Base-by-base conservation (phyloP, 1,140 invertebrate species). In the Ptiloglossa arizonensis region DNA sequence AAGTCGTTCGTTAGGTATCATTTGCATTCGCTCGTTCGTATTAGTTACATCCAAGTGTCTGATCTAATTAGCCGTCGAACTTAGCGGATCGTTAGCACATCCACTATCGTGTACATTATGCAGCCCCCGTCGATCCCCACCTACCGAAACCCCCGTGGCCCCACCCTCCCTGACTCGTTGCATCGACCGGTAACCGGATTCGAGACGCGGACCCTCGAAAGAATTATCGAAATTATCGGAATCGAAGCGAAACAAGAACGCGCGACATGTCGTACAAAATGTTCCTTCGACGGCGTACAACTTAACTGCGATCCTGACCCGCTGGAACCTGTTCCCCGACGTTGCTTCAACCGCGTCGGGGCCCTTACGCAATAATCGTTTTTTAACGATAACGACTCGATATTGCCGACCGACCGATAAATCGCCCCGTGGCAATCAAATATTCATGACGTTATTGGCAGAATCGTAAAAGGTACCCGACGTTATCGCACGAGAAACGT, bases 11-110 rank as follows among this genome's bases (percentile, higher is more conserved):
- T 85, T 85, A 85, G 60, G n/a, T 83, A 54, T 69, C 82, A 85
- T 85, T 85, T 83, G 81, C 82, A 83, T 83, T 71, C 67, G 41
- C 68, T 64, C 67, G 50, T 66, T 67, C 71, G 77, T 66, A 76
- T 85, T 85, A 85, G 71, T 52, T 72, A 68, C 80, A 69, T 76
- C 63, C 62, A 48, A 48, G 57, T 56, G 68, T 60, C 38, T 59
- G 71, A 85, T 85, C 81, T 85, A 85, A 85, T 85, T 85, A 83
- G 78, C 52, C 83, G 71, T 64, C 63, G 38, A 76, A 64, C 78
- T 83, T 83, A 73, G 72, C 77, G 63, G 78, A 83, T 85, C 76
- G 66, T 84, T 83, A 83, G 70, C 64, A 54, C 60, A 64, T 82
- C 67, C 68, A 22, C 38, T 79, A 69, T 82, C 76, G 80, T 48